Evolutionary conservation across 1,140 invertebrate species (phyloP).

Genomic region (Lordiphosa collinella): DNA sequence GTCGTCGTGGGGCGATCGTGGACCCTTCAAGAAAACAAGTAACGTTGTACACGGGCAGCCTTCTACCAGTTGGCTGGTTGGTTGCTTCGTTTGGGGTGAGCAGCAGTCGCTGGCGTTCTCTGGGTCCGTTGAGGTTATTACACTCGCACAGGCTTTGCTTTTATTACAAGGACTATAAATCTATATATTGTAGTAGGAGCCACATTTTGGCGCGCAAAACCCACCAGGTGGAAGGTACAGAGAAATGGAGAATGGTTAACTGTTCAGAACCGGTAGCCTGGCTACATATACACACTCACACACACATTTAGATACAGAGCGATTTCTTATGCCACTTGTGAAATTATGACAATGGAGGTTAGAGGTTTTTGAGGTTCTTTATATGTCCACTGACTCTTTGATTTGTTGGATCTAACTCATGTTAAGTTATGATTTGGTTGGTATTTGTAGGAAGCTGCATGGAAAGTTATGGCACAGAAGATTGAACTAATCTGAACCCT

Average conservation of each 20-base stretch:
- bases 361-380: background rate
- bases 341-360: conserved; percentile 4
- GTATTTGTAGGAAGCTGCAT: no score
- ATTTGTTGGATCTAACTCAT: no score
- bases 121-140: conserved; percentile 17
- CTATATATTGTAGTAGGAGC: background rate
- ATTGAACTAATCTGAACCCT: no score
- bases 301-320: background rate
- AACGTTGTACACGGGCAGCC: conserved; percentile 10
- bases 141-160: conserved; percentile 20
- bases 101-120: background rate
- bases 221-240: no score
- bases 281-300: background rate
- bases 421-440: no score
- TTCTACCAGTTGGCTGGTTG: conserved; percentile 10
- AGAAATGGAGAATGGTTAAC: conserved; percentile 16
- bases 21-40: conserved; percentile 56
- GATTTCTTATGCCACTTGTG: background rate
- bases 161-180: conserved; percentile 38
- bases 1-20: conserved; percentile 39
- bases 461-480: no score
- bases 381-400: background rate
- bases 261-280: conserved; percentile 10
- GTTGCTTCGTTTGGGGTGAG: conserved; percentile 15
- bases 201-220: conserved; percentile 1